A percentile compares a stretch with the other conserved stretches of the same genome.
Conservation (phyloP, 2,797 vertebrate genomes). For the Echeneis naucrates region DNA sequence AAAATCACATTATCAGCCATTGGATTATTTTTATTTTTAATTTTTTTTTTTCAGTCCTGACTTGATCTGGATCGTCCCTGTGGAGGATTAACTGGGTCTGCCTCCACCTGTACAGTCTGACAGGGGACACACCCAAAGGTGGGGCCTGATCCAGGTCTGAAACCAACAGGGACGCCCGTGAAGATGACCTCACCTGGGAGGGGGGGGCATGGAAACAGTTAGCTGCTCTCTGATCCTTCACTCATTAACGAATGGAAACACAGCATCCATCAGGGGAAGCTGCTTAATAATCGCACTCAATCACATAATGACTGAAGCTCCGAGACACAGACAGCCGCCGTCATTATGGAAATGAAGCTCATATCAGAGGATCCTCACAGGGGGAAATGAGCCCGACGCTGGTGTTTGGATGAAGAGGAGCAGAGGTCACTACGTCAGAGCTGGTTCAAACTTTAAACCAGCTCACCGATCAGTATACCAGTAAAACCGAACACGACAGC, state of each 20-base stretch:
- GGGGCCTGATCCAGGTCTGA: slow-evolving; percentile 37
- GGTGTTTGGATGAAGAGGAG: not conserved
- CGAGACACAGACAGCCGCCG: slow-evolving; percentile 29
- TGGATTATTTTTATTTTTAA: no score
- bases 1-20: no score
- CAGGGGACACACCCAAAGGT: slow-evolving; percentile 30
- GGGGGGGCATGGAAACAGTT: slow-evolving; percentile 38
- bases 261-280: slow-evolving; percentile 74
- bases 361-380: slow-evolving; percentile 27
- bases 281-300: slow-evolving; percentile 81
- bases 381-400: slow-evolving; percentile 14
- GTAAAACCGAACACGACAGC: no score
- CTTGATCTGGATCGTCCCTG: no score
- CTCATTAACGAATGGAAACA: slow-evolving; percentile 84
- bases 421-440: not conserved
- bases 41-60: no score
- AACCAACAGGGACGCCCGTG: slow-evolving; percentile 45
- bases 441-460: not conserved
- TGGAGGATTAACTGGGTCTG: not conserved
- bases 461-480: no score
- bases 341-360: slow-evolving; percentile 56
- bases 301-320: slow-evolving; percentile 70
- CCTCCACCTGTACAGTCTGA: slow-evolving; percentile 1
- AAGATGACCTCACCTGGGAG: slow-evolving; percentile 54
- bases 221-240: slow-evolving; percentile 62